phyloP scores from a whole-genome alignment of 2,888 invertebrate genomes.

The Microctonus brassicae region DNA sequence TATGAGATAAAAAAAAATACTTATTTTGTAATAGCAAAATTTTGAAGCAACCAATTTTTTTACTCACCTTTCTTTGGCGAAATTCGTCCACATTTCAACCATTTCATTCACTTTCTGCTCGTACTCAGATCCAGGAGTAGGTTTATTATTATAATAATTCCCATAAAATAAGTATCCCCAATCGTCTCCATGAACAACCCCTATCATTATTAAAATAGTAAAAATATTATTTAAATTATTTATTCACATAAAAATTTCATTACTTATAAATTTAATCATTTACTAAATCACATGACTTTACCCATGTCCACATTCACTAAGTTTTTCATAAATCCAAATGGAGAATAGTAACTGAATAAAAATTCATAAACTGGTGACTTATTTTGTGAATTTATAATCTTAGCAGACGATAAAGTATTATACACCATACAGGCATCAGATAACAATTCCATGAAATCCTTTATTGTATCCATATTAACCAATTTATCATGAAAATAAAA shows the following conservation, averaged over 20 bases:
- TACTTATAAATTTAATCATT: not conserved
- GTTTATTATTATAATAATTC: conserved; percentile 63
- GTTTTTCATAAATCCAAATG: conserved; percentile 58
- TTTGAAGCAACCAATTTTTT: conserved; percentile 7
- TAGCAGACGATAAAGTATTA: conserved; percentile 50
- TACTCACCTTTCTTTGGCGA: conserved; percentile 70
- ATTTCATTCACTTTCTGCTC: conserved; percentile 65
- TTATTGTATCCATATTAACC: conserved; percentile 50
- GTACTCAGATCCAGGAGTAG: conserved; percentile 58
- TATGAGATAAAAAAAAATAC: too few relatives aligned
- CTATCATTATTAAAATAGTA: conserved; percentile 47
- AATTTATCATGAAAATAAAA: conserved; percentile 61
- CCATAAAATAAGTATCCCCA: conserved; percentile 70
- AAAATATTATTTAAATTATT: not conserved
- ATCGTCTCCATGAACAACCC: conserved; percentile 71
- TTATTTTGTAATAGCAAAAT: too few relatives aligned
- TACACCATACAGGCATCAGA: conserved; percentile 51
- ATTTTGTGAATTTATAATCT: conserved; percentile 53
- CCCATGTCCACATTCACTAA: conserved; percentile 53
- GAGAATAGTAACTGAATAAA: conserved; percentile 53
- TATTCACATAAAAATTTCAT: not conserved
- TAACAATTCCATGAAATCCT: conserved; percentile 40
- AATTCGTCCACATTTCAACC: conserved; percentile 71
- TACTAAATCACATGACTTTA: not conserved
- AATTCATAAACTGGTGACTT: conserved; percentile 60